Evolutionary conservation across 30 jellyfish, hydroid and myxozoan genomes (phyloP), one percentile per base, ranked within the genome.

Genomic region (Cassiopea xamachana): DNA sequence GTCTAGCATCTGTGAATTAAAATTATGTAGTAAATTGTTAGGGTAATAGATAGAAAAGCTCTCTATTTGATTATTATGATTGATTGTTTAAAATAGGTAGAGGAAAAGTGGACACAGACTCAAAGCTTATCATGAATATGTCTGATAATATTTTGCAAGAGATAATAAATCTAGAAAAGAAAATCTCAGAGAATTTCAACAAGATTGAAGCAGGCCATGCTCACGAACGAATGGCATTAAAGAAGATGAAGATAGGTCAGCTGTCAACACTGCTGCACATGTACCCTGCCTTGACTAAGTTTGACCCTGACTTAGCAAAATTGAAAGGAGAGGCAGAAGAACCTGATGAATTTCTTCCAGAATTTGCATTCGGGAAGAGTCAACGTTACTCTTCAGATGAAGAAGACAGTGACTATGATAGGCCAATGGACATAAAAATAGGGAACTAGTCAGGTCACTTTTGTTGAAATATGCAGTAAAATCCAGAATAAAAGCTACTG

Each of bases 251-350:
- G 50, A 43, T 16, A 14, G 87, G 59, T 7, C 48, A 78, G 48
- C 50, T 1, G 1, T 39, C 19, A 47, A 55, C 46, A 60, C 45
- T 78, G 49, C 27, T 50, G 45, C 15, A 49, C 45, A 48, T 19
- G 74, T 78, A 78, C 15, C 87, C 87, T 17, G 75, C 46, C 3
- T 50, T 78, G 74, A 69, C 74, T 2, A 19, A 48, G 16, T 78
- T 48, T 50, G 87, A 78, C 27, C 75, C 87, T 4, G 50, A 59
- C 18, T 1, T 78, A 50, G 73, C 87, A 10, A 71, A 71, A 8
- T 39, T 71, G 80, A 78, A 78, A 49, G 50, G 10, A 16, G 48
- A 9, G 1, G 55, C 48, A 1, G 87, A 48, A 15, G 68, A 39
- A 2, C 7, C 60, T 16, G 39, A 3, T 39, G 69, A 18, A 27